phyloP scores from a whole-genome alignment of 2,113 vertebrate species.

The Thinocorus orbignyianus region DNA sequence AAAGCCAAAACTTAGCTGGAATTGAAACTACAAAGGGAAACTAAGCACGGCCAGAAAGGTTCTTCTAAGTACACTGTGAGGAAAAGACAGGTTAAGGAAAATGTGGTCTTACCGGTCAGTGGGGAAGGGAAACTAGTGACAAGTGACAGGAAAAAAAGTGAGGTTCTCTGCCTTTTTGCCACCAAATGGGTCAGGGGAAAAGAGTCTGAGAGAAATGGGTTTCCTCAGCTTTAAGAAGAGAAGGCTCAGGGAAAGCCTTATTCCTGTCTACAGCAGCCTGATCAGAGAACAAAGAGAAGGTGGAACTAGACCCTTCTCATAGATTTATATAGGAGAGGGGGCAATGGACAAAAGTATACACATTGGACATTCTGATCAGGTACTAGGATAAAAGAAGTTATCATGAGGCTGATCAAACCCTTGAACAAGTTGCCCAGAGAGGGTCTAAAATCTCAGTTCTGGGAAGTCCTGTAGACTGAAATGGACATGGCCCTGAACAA shows the following conservation, averaged over 20 bases:
- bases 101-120: background rate
- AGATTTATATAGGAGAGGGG: background rate
- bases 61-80: background rate
- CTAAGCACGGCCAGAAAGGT: background rate
- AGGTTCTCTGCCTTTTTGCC: background rate
- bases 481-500: background rate
- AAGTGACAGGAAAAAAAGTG: background rate
- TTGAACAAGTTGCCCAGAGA: background rate
- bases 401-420: background rate
- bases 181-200: background rate
- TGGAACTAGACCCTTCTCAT: background rate
- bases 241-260: background rate
- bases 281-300: background rate
- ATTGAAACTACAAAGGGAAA: background rate
- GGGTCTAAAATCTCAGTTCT: background rate
- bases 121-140: background rate
- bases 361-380: background rate
- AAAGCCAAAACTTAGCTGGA: background rate
- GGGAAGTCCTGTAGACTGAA: background rate
- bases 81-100: background rate
- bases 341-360: background rate
- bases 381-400: background rate
- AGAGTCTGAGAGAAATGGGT: background rate
- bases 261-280: background rate
- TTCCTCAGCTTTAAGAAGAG: background rate